phyloP scores from a whole-genome alignment of 2,888 invertebrate species.

The Galerucella pusilla region DNA sequence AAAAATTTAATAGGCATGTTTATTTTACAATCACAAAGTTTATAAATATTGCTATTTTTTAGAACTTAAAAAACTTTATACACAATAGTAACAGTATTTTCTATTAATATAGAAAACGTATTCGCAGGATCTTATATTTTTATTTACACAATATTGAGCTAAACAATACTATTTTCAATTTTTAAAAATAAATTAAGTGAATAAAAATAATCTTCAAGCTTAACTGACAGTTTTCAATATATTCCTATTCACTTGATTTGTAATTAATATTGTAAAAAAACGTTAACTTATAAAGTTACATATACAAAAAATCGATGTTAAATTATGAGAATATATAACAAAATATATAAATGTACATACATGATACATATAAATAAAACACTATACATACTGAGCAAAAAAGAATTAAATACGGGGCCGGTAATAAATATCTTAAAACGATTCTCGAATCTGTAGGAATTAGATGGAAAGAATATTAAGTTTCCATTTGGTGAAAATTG shows the following conservation, averaged over 20 bases:
- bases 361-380: slow-evolving; percentile 50
- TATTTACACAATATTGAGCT: slow-evolving; percentile 65
- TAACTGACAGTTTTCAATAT: slow-evolving; percentile 25
- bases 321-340: slow-evolving; percentile 21
- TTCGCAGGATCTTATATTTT: slow-evolving; percentile 58
- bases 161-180: slow-evolving; percentile 43
- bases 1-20: slow-evolving; percentile 55
- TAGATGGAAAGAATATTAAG: too few relatives aligned
- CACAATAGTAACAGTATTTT: slow-evolving; percentile 64
- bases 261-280: slow-evolving; percentile 42
- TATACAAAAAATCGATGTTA: slow-evolving; percentile 39
- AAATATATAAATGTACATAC: slow-evolving; percentile 37
- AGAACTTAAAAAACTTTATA: slow-evolving; percentile 64
- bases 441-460: too few relatives aligned
- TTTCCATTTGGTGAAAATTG: too few relatives aligned
- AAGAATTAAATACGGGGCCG: slow-evolving; percentile 35
- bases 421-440: slow-evolving; percentile 49
- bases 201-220: slow-evolving; percentile 2
- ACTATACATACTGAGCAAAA: slow-evolving; percentile 51
- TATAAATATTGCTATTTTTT: slow-evolving; percentile 66
- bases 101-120: slow-evolving; percentile 63
- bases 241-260: not conserved
- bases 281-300: slow-evolving; percentile 25
- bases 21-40: slow-evolving; percentile 66
- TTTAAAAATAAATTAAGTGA: not conserved